Evolutionary conservation across 2,888 invertebrate species (phyloP).

Genomic region (Leucophenga montana): DNA sequence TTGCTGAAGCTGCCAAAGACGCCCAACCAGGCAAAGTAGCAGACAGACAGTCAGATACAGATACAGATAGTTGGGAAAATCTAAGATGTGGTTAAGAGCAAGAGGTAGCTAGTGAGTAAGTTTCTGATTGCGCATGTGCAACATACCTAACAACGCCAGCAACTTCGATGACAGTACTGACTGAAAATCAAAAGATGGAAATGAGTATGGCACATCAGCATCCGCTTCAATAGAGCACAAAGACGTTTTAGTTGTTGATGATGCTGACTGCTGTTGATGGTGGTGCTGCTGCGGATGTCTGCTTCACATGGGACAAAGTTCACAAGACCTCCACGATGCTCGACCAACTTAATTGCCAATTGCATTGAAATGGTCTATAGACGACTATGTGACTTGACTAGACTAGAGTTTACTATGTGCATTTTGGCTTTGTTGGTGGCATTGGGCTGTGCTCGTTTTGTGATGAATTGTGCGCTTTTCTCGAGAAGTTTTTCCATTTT

Average conservation of each 20-base stretch:
- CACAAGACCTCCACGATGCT: constrained; percentile 61
- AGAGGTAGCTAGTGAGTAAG: too few relatives aligned
- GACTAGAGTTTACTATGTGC: not conserved
- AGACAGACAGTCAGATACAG: too few relatives aligned
- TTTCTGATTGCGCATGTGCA: constrained; percentile 8
- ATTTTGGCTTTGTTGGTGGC: constrained; percentile 58
- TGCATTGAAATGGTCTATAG: constrained; percentile 48
- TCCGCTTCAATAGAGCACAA: constrained; percentile 20
- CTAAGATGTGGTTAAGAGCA: too few relatives aligned
- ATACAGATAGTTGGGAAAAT: too few relatives aligned
- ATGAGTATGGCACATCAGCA: constrained; percentile 6
- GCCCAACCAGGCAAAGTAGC: too few relatives aligned
- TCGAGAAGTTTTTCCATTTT: too few relatives aligned
- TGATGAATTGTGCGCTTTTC: constrained; percentile 52
- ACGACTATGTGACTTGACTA: not conserved
- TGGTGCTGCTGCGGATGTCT: too few relatives aligned
- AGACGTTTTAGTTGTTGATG: constrained; percentile 29
- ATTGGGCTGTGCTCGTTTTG: constrained; percentile 36
- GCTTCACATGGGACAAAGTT: constrained; percentile 62
- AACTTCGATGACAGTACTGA: too few relatives aligned
- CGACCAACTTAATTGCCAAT: constrained; percentile 66
- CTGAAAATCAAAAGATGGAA: not conserved
- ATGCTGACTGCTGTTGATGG: constrained; percentile 37
- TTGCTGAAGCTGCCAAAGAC: not conserved
- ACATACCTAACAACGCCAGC: not conserved